These are phyloP conservation scores for Deilephila porcellus DNA, from an alignment of 2,888 invertebrate species.

Conservation along the genomic window DNA sequence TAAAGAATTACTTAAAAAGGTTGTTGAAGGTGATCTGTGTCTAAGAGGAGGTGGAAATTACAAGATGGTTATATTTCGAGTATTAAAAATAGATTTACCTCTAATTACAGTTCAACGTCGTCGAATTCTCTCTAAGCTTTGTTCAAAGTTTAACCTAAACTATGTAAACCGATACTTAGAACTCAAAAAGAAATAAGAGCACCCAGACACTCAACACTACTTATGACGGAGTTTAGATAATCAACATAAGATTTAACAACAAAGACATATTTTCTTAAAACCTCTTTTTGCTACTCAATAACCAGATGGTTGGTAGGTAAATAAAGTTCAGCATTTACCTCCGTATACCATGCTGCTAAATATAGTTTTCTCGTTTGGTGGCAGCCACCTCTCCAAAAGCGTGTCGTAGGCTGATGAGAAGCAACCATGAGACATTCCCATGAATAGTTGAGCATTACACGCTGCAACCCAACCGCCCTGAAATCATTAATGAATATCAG, in stretches of 20 bases:
- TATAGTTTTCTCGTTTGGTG: conserved; percentile 63
- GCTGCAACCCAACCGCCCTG: conserved; percentile 85
- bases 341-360: conserved; percentile 61
- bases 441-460: conserved; percentile 75
- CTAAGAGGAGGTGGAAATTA: too few species aligned
- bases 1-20: too few species aligned
- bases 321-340: conserved; percentile 51
- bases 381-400: conserved; percentile 66
- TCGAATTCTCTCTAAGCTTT: too few species aligned
- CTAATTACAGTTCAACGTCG: too few species aligned
- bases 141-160: too few species aligned
- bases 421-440: conserved; percentile 77
- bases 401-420: conserved; percentile 60
- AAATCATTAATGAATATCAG: conserved; percentile 30
- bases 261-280: too few species aligned
- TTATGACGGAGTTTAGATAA: neutral
- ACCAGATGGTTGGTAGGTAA: neutral
- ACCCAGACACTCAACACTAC: neutral
- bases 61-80: too few species aligned
- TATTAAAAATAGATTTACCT: too few species aligned
- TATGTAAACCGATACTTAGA: too few species aligned
- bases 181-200: too few species aligned
- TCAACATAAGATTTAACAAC: neutral
- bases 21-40: too few species aligned
- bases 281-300: too few species aligned